Evolutionary conservation across 1,140 invertebrate species (phyloP).

Genomic region (Drosophila rufa): DNA sequence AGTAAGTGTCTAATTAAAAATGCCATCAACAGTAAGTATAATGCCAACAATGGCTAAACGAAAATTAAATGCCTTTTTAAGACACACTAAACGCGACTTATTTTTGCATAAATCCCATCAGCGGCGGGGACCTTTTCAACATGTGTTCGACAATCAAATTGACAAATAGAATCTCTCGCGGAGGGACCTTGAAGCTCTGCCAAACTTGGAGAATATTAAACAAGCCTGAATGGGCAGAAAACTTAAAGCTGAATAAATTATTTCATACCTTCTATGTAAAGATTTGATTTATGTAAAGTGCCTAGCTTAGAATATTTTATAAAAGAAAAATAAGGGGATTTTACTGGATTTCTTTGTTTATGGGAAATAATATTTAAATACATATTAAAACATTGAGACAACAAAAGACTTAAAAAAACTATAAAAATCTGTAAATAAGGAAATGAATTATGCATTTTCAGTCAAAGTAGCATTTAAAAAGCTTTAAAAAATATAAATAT

Average conservation of each 20-base stretch:
- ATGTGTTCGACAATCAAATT: conserved; percentile 31
- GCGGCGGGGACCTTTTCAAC: conserved; percentile 23
- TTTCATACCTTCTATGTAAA: conserved; percentile 14
- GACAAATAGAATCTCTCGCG: conserved; percentile 21
- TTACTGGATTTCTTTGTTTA: background rate
- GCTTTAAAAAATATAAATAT: background rate
- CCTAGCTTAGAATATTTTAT: background rate
- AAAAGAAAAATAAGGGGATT: background rate
- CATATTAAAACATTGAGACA: background rate
- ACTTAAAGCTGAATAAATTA: conserved; percentile 7
- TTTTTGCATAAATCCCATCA: conserved; percentile 38
- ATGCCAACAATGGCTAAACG: conserved; percentile 60
- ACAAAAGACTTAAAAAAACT: background rate
- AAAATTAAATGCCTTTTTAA: conserved; percentile 65
- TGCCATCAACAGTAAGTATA: conserved; percentile 61
- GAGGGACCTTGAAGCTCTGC: conserved; percentile 1
- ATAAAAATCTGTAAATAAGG: background rate
- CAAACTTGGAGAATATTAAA: conserved; percentile 35
- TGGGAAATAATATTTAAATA: background rate
- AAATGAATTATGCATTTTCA: background rate
- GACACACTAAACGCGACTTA: conserved; percentile 13
- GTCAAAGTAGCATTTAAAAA: background rate
- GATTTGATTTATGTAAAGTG: conserved; percentile 22
- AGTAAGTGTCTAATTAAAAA: conserved; percentile 70
- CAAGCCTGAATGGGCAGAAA: background rate